These are phyloP conservation scores for Hucho hucho DNA, from an alignment of 2,113 vertebrate species.

Conservation along the genomic window DNA sequence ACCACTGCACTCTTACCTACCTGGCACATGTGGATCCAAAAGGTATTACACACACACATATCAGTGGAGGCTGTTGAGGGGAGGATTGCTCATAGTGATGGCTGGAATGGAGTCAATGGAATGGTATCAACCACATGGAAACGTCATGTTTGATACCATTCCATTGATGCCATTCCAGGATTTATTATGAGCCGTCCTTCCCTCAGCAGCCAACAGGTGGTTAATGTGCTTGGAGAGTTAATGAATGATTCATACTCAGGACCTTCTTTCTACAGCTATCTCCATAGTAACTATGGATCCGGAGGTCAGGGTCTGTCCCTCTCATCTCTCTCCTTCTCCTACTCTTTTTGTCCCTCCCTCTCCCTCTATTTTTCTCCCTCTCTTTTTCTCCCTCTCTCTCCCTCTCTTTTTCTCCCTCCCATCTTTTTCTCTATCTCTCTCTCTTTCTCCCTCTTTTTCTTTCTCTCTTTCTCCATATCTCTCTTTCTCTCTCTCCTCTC, in stretches of 20 bases:
- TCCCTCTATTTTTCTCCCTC: not conserved
- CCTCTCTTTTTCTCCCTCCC: slow-evolving; percentile 7
- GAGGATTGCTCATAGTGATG: no score
- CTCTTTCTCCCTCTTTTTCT: not conserved
- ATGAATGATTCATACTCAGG: slow-evolving; percentile 54
- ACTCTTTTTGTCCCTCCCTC: not conserved
- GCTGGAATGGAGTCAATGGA: no score
- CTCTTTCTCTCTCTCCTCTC: no score
- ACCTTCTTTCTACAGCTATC: slow-evolving; percentile 52
- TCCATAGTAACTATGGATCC: slow-evolving; percentile 51
- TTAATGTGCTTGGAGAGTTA: slow-evolving; percentile 19
- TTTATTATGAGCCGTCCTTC: no score
- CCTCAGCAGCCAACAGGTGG: slow-evolving; percentile 3
- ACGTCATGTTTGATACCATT: no score
- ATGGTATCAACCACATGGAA: no score
- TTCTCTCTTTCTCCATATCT: not conserved
- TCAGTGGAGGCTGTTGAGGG: not conserved
- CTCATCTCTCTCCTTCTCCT: not conserved
- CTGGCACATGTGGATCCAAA: slow-evolving; percentile 93
- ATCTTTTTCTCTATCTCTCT: not conserved
- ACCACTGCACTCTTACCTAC: slow-evolving; percentile 86
- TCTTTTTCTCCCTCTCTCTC: not conserved
- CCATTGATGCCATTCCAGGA: no score
- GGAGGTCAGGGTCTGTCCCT: slow-evolving; percentile 36
- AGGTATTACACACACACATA: slow-evolving; percentile 72